phyloP scores from a whole-genome alignment of 2,888 invertebrate species.

The Athrips mouffetella region DNA sequence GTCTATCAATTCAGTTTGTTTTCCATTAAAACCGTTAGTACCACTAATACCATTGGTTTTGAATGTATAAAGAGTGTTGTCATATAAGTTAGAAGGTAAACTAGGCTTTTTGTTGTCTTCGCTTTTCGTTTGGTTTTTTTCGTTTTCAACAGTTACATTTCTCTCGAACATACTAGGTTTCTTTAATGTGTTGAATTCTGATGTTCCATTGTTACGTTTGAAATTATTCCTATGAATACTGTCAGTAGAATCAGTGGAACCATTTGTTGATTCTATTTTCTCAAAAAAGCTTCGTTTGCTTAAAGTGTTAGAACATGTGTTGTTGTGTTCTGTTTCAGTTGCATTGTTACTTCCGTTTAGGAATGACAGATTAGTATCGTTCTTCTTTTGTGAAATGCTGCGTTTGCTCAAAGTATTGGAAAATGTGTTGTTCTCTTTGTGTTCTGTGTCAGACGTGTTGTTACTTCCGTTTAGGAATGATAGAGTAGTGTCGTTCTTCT shows the following conservation, averaged over 20 bases:
- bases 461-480: too few species aligned
- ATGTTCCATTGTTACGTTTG: constrained; percentile 35
- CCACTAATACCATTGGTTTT: constrained; percentile 35
- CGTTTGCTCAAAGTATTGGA: too few species aligned
- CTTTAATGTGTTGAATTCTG: constrained; percentile 34
- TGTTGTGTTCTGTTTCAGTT: too few species aligned
- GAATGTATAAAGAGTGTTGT: constrained; percentile 60
- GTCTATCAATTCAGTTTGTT: constrained; percentile 22
- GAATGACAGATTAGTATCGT: too few species aligned
- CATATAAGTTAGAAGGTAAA: constrained; percentile 47
- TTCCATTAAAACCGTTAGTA: constrained; percentile 17
- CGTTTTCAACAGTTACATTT: constrained; percentile 16
- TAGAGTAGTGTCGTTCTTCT: too few species aligned
- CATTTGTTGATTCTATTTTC: constrained; percentile 41
- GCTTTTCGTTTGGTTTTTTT: constrained; percentile 35
- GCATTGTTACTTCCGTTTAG: too few species aligned
- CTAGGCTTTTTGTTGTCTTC: constrained; percentile 41
- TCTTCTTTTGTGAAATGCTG: too few species aligned
- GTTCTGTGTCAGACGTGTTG: too few species aligned
- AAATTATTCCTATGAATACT: constrained; percentile 34
- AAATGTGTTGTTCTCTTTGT: too few species aligned
- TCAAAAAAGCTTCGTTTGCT: constrained; percentile 65
- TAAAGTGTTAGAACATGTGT: constrained; percentile 55
- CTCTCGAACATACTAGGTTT: constrained; percentile 29
- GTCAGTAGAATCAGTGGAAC: constrained; percentile 30